Conservation (phyloP, 64 coral and sea anemone species). For the Montipora capricornis region DNA sequence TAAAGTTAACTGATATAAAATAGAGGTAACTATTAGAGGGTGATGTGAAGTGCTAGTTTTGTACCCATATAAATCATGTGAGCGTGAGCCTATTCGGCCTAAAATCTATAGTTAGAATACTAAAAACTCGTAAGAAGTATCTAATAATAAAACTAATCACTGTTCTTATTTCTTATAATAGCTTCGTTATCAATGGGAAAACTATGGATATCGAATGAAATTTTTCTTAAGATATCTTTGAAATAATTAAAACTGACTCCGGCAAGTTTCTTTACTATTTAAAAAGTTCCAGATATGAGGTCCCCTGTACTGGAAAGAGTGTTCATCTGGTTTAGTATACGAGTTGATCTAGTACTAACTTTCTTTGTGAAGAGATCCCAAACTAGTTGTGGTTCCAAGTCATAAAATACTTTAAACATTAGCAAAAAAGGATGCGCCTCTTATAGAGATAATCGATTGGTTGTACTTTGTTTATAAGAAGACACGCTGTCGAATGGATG, state of each 20-base stretch:
- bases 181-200: not conserved
- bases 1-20: slow-evolving; percentile 4
- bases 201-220: too few relatives aligned
- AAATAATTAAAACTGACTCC: not conserved
- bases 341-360: slow-evolving; percentile 8
- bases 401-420: too few relatives aligned
- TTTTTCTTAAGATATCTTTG: too few relatives aligned
- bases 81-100: not conserved
- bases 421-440: too few relatives aligned
- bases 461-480: too few relatives aligned
- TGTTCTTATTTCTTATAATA: slow-evolving; percentile 6
- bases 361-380: not conserved
- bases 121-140: slow-evolving; percentile 3
- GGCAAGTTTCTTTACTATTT: not conserved
- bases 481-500: too few relatives aligned
- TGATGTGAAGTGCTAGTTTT: too few relatives aligned
- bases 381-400: not conserved
- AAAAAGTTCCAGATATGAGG: too few relatives aligned
- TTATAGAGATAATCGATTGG: too few relatives aligned
- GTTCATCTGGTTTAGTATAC: not conserved
- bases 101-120: not conserved
- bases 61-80: too few relatives aligned
- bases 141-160: not conserved
- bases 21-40: too few relatives aligned
- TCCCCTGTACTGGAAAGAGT: not conserved